Evolutionary conservation across 2,797 vertebrate species (phyloP), one percentile per base, ranked within the genome.

Genomic region (Leptoclinus maculatus): DNA sequence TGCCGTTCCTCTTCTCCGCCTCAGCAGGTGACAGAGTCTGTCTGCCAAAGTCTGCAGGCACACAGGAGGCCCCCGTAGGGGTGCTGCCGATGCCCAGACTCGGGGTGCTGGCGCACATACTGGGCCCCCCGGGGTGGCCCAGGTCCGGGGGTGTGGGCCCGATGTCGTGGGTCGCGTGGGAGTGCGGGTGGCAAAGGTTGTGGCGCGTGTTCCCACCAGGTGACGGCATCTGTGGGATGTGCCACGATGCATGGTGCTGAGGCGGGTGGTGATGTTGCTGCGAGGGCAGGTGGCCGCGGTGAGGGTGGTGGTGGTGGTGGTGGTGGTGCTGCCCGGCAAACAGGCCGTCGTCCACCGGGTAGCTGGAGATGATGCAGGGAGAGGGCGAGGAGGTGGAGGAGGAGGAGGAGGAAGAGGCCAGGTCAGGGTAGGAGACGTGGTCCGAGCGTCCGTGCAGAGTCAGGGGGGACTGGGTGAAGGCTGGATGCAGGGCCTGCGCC

Each of bases 401-500:
- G 39, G 98, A 97, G 73, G 98, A 97, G 59, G 96, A 93, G 0
- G 92, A 96, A 14, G 95, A 95, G 73, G 96, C 96, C 91, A 99
- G 95, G 93, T 99, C 98, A 0, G 98, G 97, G 91, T 98, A 97
- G 94, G 97, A 98, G 95, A 99, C 96, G 89, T 97, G 98, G 92
- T 99, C 98, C 27, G 98, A 96, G 94, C 98, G 96, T 91, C 98
- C 97, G 74, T 99, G 98, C 75, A 99, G 95, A 62, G 97, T 95
- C 68, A 98, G 94, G 12, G 97, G 95, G n/a, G 97, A 97, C 94
- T 97, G 97, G 78, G 96, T 95, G 91, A 99, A 99, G 79, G 95
- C 94, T 4, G 97, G 97, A 91, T 99, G 98, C 94, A 99, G 96
- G 94, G 96, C 95, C 94, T 98, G 98, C 0, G 96, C 96, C 0